These are phyloP conservation scores for Oreortyx pictus DNA, from an alignment of 2,797 vertebrate genomes.

Conservation along the genomic window DNA sequence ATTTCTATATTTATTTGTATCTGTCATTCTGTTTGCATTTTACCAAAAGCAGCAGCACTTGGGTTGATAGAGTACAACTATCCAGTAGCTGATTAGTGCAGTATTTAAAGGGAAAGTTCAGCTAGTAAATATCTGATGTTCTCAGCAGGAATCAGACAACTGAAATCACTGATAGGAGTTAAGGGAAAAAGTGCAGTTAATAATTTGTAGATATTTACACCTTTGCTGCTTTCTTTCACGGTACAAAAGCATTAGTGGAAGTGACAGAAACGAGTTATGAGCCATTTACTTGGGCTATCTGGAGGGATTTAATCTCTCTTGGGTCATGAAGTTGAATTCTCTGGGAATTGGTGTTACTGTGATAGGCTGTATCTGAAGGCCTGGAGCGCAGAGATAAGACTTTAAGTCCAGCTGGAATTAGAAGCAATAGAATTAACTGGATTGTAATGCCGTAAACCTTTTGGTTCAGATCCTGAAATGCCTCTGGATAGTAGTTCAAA, in stretches of 20 bases:
- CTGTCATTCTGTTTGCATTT: not conserved
- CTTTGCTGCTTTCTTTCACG: constrained; percentile 57
- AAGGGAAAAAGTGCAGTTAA: constrained; percentile 49
- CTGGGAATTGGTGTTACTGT: constrained; percentile 70
- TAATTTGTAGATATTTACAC: constrained; percentile 73
- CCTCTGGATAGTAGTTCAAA: constrained; percentile 69
- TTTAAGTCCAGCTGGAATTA: constrained; percentile 77
- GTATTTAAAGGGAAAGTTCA: constrained; percentile 10
- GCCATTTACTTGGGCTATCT: constrained; percentile 79
- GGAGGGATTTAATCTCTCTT: constrained; percentile 78
- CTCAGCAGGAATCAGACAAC: constrained; percentile 6
- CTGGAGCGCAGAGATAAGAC: constrained; percentile 80
- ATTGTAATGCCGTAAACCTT: constrained; percentile 72
- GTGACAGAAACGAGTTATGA: constrained; percentile 77
- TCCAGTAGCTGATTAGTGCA: not conserved
- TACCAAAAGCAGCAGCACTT: not conserved
- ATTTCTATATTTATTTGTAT: not conserved
- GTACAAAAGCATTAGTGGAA: constrained; percentile 75
- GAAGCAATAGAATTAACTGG: constrained; percentile 75
- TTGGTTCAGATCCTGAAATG: constrained; percentile 69
- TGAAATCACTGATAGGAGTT: constrained; percentile 20
- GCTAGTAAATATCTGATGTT: constrained; percentile 5
- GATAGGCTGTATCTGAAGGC: constrained; percentile 77
- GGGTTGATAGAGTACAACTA: not conserved
- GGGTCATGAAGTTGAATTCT: constrained; percentile 74